Base-by-base conservation (phyloP, 2,888 invertebrate genomes). In the Loripinus fragilis region DNA sequence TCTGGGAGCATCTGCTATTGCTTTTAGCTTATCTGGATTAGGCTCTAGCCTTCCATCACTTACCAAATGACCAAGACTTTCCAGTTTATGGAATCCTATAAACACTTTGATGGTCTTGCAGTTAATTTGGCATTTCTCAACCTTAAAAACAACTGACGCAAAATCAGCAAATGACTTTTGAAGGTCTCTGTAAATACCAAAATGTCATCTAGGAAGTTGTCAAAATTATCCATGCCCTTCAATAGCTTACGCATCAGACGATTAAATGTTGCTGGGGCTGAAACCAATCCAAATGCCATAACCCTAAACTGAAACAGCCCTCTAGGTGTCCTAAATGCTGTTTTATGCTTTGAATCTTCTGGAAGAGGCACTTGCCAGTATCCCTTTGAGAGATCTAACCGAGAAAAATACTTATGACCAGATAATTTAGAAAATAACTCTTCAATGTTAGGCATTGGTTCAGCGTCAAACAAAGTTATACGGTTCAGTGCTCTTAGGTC, bases 301-400 rank as follows among this genome's bases (percentile, higher is more conserved):
- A n/a, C n/a, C n/a, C n/a, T n/a, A 50, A 81, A 82, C n/a, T 84
- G 74, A 42, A 66, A 79, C 8, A 76, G 50, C n/a, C 82, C 84
- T 23, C 38, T 10, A 15, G 79, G 67, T 25, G 81, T 79, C 45
- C 35, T 35, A 68, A 86, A 87, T 20, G 82, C 82, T 15, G 85
- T 85, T 5, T 69, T 42, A n/a, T 33, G 52, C 33, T 78, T 81
- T 15, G 80, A 45, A 20, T 55, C 25, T 17, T 73, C 67, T 0
- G 42, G 41, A 68, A 86, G 28, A 15, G 74, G 71, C 15, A 87
- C 50, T 45, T 87, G 86, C 86, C 83, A 87, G 55, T 86, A 86
- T 0, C 85, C 87, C 55, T 87, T 85, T 0, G 76, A 50, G 5
- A 87, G 35, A 74, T 85, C 84, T 17, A 85, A 35, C 41, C 76